These are phyloP conservation scores for Morpho deidamia DNA, from an alignment of 2,888 invertebrate species.

Conservation along the genomic window DNA sequence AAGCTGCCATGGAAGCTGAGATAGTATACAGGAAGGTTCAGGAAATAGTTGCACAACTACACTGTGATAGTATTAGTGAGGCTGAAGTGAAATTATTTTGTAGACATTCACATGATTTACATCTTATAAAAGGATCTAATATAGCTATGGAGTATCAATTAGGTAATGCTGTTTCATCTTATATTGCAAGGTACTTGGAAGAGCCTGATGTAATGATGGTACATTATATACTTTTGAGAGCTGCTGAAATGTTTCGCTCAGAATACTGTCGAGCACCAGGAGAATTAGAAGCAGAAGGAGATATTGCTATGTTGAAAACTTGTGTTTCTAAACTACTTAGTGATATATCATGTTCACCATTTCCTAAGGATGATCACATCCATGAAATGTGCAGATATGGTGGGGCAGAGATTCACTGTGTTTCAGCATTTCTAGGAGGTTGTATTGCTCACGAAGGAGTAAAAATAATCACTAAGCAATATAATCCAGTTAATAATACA, in stretches of 20 bases:
- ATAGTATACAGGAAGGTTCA: slow-evolving; percentile 89
- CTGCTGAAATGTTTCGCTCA: slow-evolving; percentile 92
- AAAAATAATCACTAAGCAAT: slow-evolving; percentile 96
- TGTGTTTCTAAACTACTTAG: slow-evolving; percentile 84
- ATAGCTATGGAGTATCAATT: slow-evolving; percentile 90
- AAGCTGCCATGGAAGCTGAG: slow-evolving; percentile 90
- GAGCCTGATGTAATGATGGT: slow-evolving; percentile 92
- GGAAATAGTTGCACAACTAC: slow-evolving; percentile 87
- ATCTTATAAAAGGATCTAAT: slow-evolving; percentile 87
- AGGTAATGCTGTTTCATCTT: slow-evolving; percentile 76
- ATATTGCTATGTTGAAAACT: slow-evolving; percentile 91
- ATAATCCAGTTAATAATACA: slow-evolving; percentile 96
- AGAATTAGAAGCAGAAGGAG: slow-evolving; percentile 92
- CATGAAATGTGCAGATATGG: slow-evolving; percentile 98
- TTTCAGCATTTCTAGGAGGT: slow-evolving; percentile 94
- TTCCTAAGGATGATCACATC: slow-evolving; percentile 93
- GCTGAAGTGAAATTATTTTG: slow-evolving; percentile 91
- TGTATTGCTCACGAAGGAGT: slow-evolving; percentile 97
- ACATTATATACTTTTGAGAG: slow-evolving; percentile 92
- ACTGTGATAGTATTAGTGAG: slow-evolving; percentile 87
- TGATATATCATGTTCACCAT: slow-evolving; percentile 90
- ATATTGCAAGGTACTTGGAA: slow-evolving; percentile 83
- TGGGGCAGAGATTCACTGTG: slow-evolving; percentile 95
- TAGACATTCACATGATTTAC: slow-evolving; percentile 89
- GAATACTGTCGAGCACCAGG: slow-evolving; percentile 96